Evolutionary conservation across 1,140 invertebrate genomes (phyloP).

Genomic region (Drosophila subpulchrella): DNA sequence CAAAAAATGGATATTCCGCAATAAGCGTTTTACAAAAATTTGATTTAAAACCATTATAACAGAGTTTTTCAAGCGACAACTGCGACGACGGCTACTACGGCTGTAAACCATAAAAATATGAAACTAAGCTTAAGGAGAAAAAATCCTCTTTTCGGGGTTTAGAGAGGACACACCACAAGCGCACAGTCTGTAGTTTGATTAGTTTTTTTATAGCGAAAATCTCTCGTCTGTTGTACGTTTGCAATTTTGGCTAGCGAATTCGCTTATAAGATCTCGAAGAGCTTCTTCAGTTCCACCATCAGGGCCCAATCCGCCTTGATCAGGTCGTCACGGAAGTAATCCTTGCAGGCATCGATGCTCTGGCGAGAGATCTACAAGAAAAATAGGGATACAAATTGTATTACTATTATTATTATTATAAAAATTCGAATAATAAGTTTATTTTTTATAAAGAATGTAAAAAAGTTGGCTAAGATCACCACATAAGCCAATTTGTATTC

Average conservation of each 20-base stretch:
- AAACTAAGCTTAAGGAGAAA: conserved; percentile 42
- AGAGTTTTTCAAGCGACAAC: conserved; percentile 38
- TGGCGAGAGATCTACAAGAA: conserved; percentile 96
- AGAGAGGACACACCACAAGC: conserved; percentile 40
- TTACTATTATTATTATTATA: no score
- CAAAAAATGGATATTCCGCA: conserved; percentile 49
- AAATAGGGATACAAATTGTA: no score
- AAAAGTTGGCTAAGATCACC: no score
- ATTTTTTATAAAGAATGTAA: no score
- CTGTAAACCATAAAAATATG: conserved; percentile 38
- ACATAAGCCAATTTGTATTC: no score
- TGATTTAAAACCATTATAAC: conserved; percentile 70
- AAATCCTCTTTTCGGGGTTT: conserved; percentile 17
- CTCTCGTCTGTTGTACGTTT: conserved; percentile 25
- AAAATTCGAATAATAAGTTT: no score
- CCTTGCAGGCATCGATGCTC: conserved; percentile 99
- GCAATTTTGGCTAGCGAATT: conserved; percentile 47
- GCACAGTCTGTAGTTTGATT: conserved; percentile 62
- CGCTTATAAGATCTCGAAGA: conserved; percentile 97
- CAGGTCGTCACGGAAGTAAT: conserved; percentile 99
- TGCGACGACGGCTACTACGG: conserved; percentile 9
- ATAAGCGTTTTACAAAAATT: conserved; percentile 69
- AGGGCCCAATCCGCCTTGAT: conserved; percentile 98
- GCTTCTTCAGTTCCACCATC: conserved; percentile 99
- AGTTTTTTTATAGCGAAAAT: conserved; percentile 15